phyloP scores from a whole-genome alignment of 2,113 vertebrate species.

The Hippolais icterina region DNA sequence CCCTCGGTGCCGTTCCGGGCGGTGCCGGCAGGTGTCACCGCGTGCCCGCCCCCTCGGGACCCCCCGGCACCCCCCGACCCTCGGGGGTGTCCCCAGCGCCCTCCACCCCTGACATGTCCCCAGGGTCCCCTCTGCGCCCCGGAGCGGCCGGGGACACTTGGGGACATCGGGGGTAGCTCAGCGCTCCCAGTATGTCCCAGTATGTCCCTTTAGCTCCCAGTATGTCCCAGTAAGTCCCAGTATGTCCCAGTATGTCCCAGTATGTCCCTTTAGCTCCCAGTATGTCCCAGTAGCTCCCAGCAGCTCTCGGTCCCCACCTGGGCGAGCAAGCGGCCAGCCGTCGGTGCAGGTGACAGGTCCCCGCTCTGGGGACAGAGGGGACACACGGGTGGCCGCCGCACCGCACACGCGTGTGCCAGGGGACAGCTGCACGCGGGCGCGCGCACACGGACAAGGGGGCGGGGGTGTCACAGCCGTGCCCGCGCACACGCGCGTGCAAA shows the following conservation, averaged over 20 bases:
- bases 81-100: neutral
- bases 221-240: too few relatives aligned
- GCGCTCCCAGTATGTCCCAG: neutral
- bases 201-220: too few relatives aligned
- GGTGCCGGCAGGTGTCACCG: neutral
- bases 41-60: neutral
- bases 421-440: neutral
- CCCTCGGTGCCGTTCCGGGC: neutral
- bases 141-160: neutral
- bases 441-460: neutral
- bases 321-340: neutral
- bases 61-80: neutral
- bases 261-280: too few relatives aligned
- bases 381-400: neutral
- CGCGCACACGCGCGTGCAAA: neutral
- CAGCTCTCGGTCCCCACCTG: neutral
- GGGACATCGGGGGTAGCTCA: neutral
- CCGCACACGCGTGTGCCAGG: neutral
- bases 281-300: neutral
- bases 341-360: neutral
- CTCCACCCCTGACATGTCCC: neutral
- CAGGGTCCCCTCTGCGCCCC: neutral
- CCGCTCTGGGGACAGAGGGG: neutral
- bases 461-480: neutral
- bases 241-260: too few relatives aligned